Evolutionary conservation across 2,797 vertebrate species (phyloP), one percentile per base, ranked within the genome.

Genomic region (Gadopsis marmoratus): DNA sequence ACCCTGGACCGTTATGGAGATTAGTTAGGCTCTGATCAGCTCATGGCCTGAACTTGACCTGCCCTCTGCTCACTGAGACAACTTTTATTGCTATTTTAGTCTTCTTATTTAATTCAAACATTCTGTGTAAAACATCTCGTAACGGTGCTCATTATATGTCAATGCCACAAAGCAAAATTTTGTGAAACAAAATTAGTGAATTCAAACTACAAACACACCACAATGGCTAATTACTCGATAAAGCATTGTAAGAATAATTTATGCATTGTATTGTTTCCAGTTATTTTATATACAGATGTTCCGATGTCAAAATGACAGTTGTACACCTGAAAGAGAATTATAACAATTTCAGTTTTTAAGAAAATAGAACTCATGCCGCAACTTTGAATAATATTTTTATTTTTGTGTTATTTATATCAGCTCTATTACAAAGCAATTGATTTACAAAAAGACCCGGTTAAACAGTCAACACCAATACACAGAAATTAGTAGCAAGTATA

Each of bases 1-100:
- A 6, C 31, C 33, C n/a, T 47, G 62, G 21, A 7, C 31, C 76
- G 63, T 88, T 17, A 63, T 73, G 73, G 75, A 79, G 76, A 81
- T 81, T 72, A 61, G 59, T 79, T 77, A 86, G 78, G n/a, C 62
- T 74, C 74, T 85, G 80, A 85, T 91, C 86, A 69, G 78, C 78
- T 79, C 81, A 12, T 94, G 94, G 88, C 94, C 93, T 95, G 91
- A 95, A 95, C 94, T 95, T 95, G 94, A 96, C 94, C 94, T 89
- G 89, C 76, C 61, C 62, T 79, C 69, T 73, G 26, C 60, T 76
- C 62, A 41, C n/a, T 43, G 23, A 58, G 2, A 74, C 50, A 14
- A 7, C 26, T 7, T 62, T 48, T 1, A 11, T 26, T 47, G 3
- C 17, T 13, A 43, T 69, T 82, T 33, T 2, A 45, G 37, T 29